Percentiles rank a stretch among this genome's conserved stretches.
These are phyloP conservation scores for Pararge aegeria DNA, from an alignment of 1,140 invertebrate genomes.

Conservation along the genomic window DNA sequence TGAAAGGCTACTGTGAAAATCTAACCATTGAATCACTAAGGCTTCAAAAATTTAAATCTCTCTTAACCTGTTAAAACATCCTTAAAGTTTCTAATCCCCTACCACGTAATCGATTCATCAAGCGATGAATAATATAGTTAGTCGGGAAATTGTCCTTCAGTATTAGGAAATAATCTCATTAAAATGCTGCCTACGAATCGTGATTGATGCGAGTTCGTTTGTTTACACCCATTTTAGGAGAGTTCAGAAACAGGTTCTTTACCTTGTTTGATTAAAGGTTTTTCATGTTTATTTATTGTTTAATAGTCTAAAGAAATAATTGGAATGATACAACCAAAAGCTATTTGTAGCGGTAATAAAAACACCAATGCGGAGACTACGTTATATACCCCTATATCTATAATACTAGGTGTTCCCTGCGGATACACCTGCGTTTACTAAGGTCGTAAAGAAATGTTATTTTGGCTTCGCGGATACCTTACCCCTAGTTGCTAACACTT, in stretches of 20 bases:
- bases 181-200: constrained; percentile 45
- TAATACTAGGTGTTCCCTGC: too few species aligned
- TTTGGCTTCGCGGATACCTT: too few species aligned
- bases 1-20: too few species aligned
- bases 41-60: neutral
- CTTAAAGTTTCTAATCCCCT: constrained; percentile 20
- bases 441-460: too few species aligned
- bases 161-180: constrained; percentile 70
- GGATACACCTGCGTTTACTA: too few species aligned
- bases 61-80: constrained; percentile 14
- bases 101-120: constrained; percentile 34
- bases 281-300: neutral
- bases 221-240: constrained; percentile 14
- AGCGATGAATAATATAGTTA: constrained; percentile 40
- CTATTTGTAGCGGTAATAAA: too few species aligned
- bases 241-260: constrained; percentile 9
- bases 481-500: too few species aligned
- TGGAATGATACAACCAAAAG: too few species aligned
- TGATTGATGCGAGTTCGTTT: constrained; percentile 56
- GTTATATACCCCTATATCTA: too few species aligned
- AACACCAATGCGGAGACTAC: too few species aligned
- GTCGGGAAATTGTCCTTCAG: constrained; percentile 60
- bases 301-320: too few species aligned
- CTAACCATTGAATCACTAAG: too few species aligned
- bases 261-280: neutral